Conservation (phyloP, 2,113 vertebrate species). For the Neodon shergylaensis region DNA sequence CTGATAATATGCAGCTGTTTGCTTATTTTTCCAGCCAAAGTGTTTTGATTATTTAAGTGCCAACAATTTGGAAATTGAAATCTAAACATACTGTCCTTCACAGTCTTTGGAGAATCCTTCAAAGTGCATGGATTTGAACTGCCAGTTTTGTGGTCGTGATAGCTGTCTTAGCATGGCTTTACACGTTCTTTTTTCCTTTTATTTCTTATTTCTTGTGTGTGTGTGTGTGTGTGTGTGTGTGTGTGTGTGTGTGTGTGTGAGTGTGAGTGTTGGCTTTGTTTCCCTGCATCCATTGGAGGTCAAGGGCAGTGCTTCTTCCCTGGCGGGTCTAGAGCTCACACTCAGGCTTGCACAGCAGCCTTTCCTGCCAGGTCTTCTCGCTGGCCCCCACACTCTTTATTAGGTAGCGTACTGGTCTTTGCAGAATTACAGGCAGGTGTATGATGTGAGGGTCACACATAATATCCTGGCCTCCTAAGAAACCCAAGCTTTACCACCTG, state of each 20-base stretch:
- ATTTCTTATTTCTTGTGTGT: background rate
- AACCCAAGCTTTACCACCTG: conserved; percentile 1
- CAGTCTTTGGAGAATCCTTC: background rate
- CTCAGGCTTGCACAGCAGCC: background rate
- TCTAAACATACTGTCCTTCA: background rate
- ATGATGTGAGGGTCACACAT: background rate
- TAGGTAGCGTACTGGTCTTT: conserved; percentile 12
- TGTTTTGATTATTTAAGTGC: conserved; percentile 57
- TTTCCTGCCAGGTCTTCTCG: fast-evolving
- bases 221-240: background rate
- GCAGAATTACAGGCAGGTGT: background rate
- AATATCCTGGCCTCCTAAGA: background rate
- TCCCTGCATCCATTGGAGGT: background rate
- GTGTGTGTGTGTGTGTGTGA: background rate
- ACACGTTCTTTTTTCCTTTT: background rate
- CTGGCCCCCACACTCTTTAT: background rate
- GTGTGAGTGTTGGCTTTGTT: background rate
- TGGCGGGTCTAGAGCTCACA: background rate
- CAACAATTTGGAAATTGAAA: conserved; percentile 30
- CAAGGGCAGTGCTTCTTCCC: background rate
- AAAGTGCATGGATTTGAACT: background rate
- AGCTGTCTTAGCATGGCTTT: background rate
- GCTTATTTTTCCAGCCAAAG: conserved; percentile 45
- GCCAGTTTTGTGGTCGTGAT: background rate
- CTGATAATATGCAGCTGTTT: background rate